phyloP scores from a whole-genome alignment of 2,113 vertebrate genomes.

The Aix galericulata region DNA sequence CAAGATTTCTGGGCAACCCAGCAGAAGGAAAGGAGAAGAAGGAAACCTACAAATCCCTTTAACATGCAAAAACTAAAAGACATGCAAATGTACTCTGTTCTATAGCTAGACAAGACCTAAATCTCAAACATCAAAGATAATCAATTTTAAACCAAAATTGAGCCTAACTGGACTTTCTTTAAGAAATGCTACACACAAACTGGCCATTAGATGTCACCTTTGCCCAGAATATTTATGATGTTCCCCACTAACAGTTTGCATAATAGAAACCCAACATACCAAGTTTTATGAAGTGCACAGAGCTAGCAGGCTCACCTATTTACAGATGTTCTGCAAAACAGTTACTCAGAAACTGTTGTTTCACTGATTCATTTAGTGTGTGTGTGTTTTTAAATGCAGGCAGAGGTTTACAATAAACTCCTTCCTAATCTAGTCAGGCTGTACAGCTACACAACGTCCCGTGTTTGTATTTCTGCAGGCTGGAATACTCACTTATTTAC shows the following conservation, averaged over 20 bases:
- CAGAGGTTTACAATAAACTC: neutral
- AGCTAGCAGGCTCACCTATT: neutral
- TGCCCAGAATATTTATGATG: rapidly evolving
- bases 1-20: neutral
- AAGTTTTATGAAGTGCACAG: neutral
- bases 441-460: neutral
- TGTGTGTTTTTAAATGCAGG: neutral
- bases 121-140: neutral
- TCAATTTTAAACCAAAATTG: rapidly evolving
- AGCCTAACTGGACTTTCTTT: neutral
- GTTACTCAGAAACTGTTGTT: neutral
- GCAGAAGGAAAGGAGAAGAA: neutral
- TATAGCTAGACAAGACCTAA: neutral
- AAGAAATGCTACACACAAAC: neutral
- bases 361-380: neutral
- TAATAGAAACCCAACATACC: too few species aligned
- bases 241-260: rapidly evolving
- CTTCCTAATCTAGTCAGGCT: neutral
- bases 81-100: neutral
- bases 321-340: neutral
- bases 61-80: neutral
- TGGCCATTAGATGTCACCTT: slow-evolving; percentile 36
- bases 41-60: neutral
- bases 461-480: neutral
- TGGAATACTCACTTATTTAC: slow-evolving; percentile 36